Evolutionary conservation across 2,888 invertebrate genomes (phyloP), one percentile per base, ranked within the genome.

Genomic region (Apamea epomidion): DNA sequence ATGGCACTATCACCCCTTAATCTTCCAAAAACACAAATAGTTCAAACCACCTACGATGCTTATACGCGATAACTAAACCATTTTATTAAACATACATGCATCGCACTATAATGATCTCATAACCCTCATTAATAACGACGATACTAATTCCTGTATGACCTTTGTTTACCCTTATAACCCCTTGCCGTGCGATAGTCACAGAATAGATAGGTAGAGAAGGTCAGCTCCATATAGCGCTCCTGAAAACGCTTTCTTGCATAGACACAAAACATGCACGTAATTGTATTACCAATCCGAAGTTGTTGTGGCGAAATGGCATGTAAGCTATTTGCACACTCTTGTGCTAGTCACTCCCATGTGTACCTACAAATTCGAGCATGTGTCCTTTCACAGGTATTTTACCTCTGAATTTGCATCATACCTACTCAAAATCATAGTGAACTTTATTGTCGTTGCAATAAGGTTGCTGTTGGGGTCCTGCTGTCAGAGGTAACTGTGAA

Each of bases 121-220:
- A 86, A 78, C 85, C 89, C 79, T 71, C 79, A 84, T 85, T 82
- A 86, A 84, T 87, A 90, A 88, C 70, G 67, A 72, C 65, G 76
- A 62, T 83, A 88, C 84, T 90, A 89, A 88, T 90, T 82, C 67
- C 81, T 80, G 83, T 79, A 89, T 83, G 84, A 82, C 85, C 81
- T 86, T 83, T 90, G 84, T 89, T 86, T 89, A 84, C 82, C 84
- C 87, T 84, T 80, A 82, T 87, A 82, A 85, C 83, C 85, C 80
- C 78, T 86, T 82, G 75, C 70, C 45, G 78, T 72, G 81, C 76
- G 76, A 51, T 21, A 42, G 48, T n/a, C 80, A 80, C 12, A 60
- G 51, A 32, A 51, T 32, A 68, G 0, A 18, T 42, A 42, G 0
- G 0, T 12, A 32, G 51, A 74, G 74, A 74, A 80, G 29, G 25